Percentiles rank a stretch among this genome's conserved stretches.
phyloP scores from a whole-genome alignment of 2,113 vertebrate species.

The Cettia cetti region DNA sequence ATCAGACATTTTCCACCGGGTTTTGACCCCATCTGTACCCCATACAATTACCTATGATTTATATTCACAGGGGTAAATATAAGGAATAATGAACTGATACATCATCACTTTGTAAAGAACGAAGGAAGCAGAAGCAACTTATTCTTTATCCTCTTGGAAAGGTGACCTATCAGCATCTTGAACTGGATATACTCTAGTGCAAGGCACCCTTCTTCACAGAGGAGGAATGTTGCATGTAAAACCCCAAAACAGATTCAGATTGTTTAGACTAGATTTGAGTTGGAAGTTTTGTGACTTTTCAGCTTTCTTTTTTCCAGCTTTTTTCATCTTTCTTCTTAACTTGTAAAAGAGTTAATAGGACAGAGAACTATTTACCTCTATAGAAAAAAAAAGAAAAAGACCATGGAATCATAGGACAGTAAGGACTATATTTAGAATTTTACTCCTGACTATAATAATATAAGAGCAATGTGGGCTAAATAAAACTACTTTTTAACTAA shows the following conservation, averaged over 20 bases:
- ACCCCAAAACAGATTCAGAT: background rate
- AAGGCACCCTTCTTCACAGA: background rate
- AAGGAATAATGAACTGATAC: background rate
- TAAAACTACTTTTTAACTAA: background rate
- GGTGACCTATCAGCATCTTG: background rate
- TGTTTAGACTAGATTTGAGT: background rate
- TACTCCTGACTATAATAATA: background rate
- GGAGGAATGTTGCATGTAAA: background rate
- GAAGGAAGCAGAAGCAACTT: background rate
- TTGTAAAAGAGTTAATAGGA: background rate
- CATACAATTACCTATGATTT: background rate
- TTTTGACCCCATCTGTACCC: background rate
- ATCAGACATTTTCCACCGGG: rapidly evolving
- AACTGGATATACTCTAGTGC: background rate
- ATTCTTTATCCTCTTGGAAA: background rate
- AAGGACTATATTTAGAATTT: background rate
- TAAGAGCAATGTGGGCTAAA: background rate
- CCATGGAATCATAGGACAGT: background rate
- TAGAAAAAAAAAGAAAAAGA: background rate
- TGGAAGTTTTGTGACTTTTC: background rate
- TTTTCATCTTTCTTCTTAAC: background rate
- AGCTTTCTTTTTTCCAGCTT: background rate
- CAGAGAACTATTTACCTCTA: background rate
- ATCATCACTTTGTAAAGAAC: background rate
- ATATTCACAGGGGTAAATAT: background rate